phyloP scores from a whole-genome alignment of 2,113 vertebrate genomes.

The Pseudorectes ferrugineus region DNA sequence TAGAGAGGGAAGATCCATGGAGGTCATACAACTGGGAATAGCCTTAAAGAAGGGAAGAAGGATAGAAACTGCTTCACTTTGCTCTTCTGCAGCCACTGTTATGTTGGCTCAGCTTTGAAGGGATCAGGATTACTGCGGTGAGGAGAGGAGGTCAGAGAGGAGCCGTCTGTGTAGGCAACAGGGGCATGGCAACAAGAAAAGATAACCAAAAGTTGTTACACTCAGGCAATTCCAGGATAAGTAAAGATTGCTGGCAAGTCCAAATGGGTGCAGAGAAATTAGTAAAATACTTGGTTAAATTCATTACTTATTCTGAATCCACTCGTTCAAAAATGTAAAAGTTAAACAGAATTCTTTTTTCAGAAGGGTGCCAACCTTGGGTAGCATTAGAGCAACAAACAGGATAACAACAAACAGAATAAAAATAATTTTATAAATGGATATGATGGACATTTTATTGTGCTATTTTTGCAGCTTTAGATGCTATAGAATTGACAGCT shows the following conservation, averaged over 20 bases:
- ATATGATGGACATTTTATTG: background rate
- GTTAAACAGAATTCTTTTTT: background rate
- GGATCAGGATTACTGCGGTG: background rate
- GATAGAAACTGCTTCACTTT: background rate
- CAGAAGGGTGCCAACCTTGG: background rate
- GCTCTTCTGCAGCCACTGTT: background rate
- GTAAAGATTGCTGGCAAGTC: background rate
- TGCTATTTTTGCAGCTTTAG: background rate
- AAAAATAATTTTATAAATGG: background rate
- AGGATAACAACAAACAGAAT: background rate
- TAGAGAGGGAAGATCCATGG: background rate
- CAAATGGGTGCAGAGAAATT: background rate
- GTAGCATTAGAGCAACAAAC: background rate
- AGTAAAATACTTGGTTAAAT: background rate
- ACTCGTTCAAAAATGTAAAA: background rate
- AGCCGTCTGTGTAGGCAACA: background rate
- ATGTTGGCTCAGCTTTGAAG: background rate
- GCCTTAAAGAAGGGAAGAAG: background rate
- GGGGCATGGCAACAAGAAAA: background rate
- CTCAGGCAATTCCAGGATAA: background rate
- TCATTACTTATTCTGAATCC: background rate
- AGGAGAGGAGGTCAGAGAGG: background rate
- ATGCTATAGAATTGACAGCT: background rate
- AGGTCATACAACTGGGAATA: background rate
- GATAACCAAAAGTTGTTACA: background rate